phyloP scores from a whole-genome alignment of 2,888 invertebrate genomes.

The Drosophila yooni region DNA sequence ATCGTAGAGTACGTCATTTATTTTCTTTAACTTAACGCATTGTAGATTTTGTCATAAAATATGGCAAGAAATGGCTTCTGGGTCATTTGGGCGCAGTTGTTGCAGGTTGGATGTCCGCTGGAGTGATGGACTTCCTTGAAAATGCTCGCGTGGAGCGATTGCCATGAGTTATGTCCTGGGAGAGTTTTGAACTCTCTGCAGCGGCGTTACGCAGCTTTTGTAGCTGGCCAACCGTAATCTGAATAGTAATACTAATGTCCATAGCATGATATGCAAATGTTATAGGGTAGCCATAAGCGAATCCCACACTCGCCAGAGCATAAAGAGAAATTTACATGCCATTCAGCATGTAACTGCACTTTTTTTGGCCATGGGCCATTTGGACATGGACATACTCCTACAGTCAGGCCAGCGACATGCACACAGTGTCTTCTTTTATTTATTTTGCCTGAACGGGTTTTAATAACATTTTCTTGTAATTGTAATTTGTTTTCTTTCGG shows the following conservation, averaged over 20 bases:
- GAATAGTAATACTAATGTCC: constrained; percentile 52
- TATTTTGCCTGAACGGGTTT: constrained; percentile 69
- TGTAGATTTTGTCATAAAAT: constrained; percentile 68
- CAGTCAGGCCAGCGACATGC: constrained; percentile 48
- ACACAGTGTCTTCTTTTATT: constrained; percentile 52
- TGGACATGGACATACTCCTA: constrained; percentile 54
- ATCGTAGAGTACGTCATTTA: constrained; percentile 36
- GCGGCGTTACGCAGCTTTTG: constrained; percentile 36
- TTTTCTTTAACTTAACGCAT: constrained; percentile 28
- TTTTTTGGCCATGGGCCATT: constrained; percentile 71
- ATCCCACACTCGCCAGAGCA: constrained; percentile 66
- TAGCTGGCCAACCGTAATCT: constrained; percentile 28
- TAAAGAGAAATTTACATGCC: constrained; percentile 77
- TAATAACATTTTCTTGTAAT: constrained; percentile 84
- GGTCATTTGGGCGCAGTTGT: constrained; percentile 79
- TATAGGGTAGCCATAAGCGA: constrained; percentile 65
- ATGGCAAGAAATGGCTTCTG: constrained; percentile 72
- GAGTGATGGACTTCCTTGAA: constrained; percentile 54
- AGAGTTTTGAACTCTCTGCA: constrained; percentile 34
- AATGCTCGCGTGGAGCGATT: constrained; percentile 41
- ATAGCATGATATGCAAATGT: constrained; percentile 65
- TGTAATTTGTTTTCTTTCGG: constrained; percentile 80
- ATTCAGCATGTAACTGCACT: constrained; percentile 55
- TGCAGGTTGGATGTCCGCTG: constrained; percentile 27
- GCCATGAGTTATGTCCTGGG: constrained; percentile 68